Evolutionary conservation across 2,113 vertebrate species (phyloP), one percentile per base, ranked within the genome.

Genomic region (Cyprinodon variegatus): DNA sequence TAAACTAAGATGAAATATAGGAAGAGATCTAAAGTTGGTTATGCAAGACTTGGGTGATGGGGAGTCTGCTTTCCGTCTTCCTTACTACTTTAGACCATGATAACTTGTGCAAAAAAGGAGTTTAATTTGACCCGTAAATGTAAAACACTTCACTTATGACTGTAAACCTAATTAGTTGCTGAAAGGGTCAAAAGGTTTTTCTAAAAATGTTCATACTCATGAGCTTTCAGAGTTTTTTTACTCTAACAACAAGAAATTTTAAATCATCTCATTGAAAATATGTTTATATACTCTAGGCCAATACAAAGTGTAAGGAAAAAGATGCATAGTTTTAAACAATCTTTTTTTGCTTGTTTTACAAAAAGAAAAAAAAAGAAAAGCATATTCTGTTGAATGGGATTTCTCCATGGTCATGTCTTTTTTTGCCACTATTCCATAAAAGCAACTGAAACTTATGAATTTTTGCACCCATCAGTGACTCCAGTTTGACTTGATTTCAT

Each of bases 1-100:
- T 90, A 89, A 89, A 90, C 84, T 68, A 75, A 73, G 65, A 88
- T 87, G 75, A 87, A 88, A 89, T 87, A 85, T 82, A 78, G 74
- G 81, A 86, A 86, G 82, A 80, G 72, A 67, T 62, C 61, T 80
- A 83, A 85, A 79, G 79, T 72, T 8, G 10, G 62, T 88, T 88
- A 82, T 77, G 75, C 71, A 87, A 87, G 84, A 69, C 71, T 48
- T 0, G 1, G 70, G 38, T 1, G 61, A 83, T 57, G 40, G 29
- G 17, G 62, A 77, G 65, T 68, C 59, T 65, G 48, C 77, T 15
- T 53, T 38, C 74, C 22, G 38, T 36, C 66, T 12, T 36, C 57
- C n/a, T 72, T 63, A 14, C 29, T 8, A 4, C 4, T 43, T 86
- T 59, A 74, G 72, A 82, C 75, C 15, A 62, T 39, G 13, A 65